Percentiles rank a stretch among this genome's conserved stretches.
Conservation (phyloP, 30 jellyfish, hydroid and myxozoan genomes). For the Aurelia coerulea region DNA sequence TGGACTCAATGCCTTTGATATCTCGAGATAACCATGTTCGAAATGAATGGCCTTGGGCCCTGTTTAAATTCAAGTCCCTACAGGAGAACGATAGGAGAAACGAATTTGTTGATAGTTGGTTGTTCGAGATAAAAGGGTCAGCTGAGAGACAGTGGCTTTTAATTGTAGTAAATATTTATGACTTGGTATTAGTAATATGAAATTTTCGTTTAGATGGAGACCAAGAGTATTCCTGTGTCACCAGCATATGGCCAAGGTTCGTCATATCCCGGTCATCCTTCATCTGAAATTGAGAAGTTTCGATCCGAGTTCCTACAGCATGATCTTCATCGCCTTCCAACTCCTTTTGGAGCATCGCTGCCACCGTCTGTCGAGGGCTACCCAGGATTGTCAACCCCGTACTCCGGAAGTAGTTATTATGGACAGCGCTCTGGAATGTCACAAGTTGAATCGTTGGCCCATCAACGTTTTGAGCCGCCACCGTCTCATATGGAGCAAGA, state of each 20-base stretch:
- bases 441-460: constrained; percentile 45
- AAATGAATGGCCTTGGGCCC: no score
- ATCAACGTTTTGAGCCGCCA: constrained; percentile 59
- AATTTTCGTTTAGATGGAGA: constrained; percentile 33
- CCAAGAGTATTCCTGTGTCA: constrained; percentile 68
- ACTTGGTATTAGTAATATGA: no score
- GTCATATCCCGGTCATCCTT: constrained; percentile 37
- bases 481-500: constrained; percentile 54
- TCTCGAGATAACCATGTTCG: no score
- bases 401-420: constrained; percentile 46
- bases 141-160: no score
- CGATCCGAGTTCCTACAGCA: constrained; percentile 67
- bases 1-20: no score
- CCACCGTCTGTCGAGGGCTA: constrained; percentile 56
- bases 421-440: constrained; percentile 64
- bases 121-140: no score
- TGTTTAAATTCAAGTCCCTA: no score
- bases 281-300: constrained; percentile 64
- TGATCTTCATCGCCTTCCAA: constrained; percentile 51
- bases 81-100: no score
- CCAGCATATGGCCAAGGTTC: constrained; percentile 66
- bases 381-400: constrained; percentile 56
- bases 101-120: no score
- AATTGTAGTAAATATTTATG: no score
- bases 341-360: constrained; percentile 37